Percentiles rank a stretch among this genome's conserved stretches.
These are phyloP conservation scores for Adoxophyes honmai DNA, from an alignment of 1,140 invertebrate genomes.

Conservation along the genomic window DNA sequence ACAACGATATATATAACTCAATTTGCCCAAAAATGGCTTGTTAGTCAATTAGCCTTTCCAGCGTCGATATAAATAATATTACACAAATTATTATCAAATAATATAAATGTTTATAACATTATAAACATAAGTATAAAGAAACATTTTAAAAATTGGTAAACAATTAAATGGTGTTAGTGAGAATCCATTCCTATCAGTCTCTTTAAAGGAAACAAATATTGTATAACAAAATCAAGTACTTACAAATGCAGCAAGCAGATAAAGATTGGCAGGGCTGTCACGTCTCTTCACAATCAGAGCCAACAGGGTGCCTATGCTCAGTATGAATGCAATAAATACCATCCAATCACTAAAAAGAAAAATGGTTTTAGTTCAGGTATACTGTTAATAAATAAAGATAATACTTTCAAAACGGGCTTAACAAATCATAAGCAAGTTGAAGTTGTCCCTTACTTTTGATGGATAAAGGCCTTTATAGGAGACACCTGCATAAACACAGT, in stretches of 20 bases:
- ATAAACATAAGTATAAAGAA: too few relatives aligned
- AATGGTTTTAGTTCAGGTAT: too few relatives aligned
- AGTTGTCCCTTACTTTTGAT: constrained; percentile 79
- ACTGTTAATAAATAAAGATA: background rate
- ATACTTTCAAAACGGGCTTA: constrained; percentile 2
- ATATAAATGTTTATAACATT: too few relatives aligned
- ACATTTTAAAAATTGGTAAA: too few relatives aligned
- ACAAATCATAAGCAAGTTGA: background rate
- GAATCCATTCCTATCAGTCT: too few relatives aligned
- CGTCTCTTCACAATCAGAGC: constrained; percentile 80
- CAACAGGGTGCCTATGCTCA: constrained; percentile 79
- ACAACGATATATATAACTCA: too few relatives aligned
- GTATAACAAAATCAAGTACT: too few relatives aligned
- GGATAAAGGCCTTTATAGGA: constrained; percentile 82
- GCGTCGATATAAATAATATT: too few relatives aligned
- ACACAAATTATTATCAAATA: too few relatives aligned
- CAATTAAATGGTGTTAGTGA: too few relatives aligned
- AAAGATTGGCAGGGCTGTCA: constrained; percentile 83
- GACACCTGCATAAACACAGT: constrained; percentile 79
- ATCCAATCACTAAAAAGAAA: constrained; percentile 81
- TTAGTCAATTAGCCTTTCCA: too few relatives aligned
- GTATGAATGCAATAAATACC: constrained; percentile 78
- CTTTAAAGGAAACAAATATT: constrained; percentile 18
- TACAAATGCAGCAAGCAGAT: constrained; percentile 83
- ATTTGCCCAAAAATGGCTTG: too few relatives aligned